Evolutionary conservation across 1,140 invertebrate genomes (phyloP), one percentile per base, ranked within the genome.

Genomic region (Hyles euphorbiae): DNA sequence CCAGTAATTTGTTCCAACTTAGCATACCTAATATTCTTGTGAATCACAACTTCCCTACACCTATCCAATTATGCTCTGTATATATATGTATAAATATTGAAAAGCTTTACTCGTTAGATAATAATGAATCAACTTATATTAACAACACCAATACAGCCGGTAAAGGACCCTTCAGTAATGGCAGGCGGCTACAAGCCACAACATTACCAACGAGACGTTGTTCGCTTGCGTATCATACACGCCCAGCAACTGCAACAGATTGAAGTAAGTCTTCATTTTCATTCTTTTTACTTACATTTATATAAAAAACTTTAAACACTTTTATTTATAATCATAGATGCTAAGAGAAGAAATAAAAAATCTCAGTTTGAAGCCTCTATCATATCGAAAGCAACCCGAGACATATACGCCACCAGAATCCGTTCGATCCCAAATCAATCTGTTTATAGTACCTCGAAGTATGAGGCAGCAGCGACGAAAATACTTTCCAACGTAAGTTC

Each of bases 401-500:
- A 11, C 51, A 0, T 34, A 43, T 0, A 60, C 65, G 5, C 68
- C 71, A 0, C 60, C 68, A 4, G 61, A 65, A 6, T 68, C 68
- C 0, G 71, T 74, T 5, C 68, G 60, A 0, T 77, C 80, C 0
- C 65, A 74, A 5, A 71, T 84, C 44, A 62, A 74, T 48, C 69
- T 85, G 3, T 65, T 70, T 46, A 67, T 72, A 60, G 53, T 74
- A 6, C 76, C 73, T 33, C 73, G 71, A 0, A 47, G 62, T 9
- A 47, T 50, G 1, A 56, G 62, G 34, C 58, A 56, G 2, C 10
- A 36, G 1, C 61, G 59, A 7, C 75, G 60, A 51, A 87, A 84
- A 68, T 88, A 86, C 61, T 86, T 88, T 57, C 84, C 84, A 12
- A 86, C 80, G 84, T 86, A 61, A 33, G 44, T 48, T n/a, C 3